These are phyloP conservation scores for Haemorhous mexicanus DNA, from an alignment of 2,113 vertebrate species.

Conservation along the genomic window DNA sequence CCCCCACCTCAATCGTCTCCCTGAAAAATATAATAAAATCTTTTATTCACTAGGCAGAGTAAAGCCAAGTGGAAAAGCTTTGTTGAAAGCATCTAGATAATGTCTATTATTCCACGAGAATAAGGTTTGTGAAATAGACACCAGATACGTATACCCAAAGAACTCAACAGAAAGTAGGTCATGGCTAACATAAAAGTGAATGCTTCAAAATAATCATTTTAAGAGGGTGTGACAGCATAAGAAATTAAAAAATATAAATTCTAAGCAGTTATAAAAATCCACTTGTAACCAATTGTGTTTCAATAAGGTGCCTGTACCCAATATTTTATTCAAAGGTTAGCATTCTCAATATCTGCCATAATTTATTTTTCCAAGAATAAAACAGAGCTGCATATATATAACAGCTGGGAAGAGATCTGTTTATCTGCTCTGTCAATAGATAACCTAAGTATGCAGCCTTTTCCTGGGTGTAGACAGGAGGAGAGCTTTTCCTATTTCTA, in stretches of 20 bases:
- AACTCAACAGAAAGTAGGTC: slow-evolving; percentile 20
- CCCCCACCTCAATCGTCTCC: not conserved
- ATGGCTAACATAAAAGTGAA: not conserved
- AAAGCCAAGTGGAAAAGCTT: not conserved
- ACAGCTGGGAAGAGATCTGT: not conserved
- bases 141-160: not conserved
- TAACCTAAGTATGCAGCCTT: not conserved
- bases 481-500: not conserved
- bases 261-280: not conserved
- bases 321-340: not conserved
- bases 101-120: not conserved
- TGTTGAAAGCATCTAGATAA: not conserved
- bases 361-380: not conserved
- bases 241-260: not conserved
- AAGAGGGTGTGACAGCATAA: not conserved
- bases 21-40: not conserved
- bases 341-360: not conserved
- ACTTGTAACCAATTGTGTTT: not conserved
- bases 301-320: not conserved
- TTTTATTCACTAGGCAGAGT: not conserved
- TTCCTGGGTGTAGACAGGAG: not conserved
- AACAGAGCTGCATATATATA: not conserved
- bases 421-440: not conserved
- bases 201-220: slow-evolving; percentile 1
- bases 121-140: not conserved